Evolutionary conservation across 2,888 invertebrate species (phyloP).

Genomic region (Hirtodrosophila alboralis): DNA sequence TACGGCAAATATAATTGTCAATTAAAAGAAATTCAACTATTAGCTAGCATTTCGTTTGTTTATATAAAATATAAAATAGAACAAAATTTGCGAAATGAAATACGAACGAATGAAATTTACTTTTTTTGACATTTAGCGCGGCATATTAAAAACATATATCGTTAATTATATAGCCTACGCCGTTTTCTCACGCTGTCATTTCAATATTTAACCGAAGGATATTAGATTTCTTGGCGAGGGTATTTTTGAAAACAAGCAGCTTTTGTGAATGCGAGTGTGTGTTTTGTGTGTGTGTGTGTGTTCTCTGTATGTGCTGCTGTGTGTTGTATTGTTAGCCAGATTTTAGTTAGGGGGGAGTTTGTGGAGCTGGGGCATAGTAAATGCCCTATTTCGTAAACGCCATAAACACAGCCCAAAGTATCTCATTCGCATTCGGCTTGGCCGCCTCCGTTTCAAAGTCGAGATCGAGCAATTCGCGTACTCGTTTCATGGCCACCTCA

Average conservation of each 20-base stretch:
- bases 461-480: conserved; percentile 96
- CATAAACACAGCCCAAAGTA: conserved; percentile 99
- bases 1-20: conserved; percentile 47
- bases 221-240: conserved; percentile 10
- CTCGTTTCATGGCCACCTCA: conserved; percentile 98
- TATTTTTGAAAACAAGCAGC: conserved; percentile 48
- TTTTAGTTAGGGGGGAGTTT: conserved; percentile 14
- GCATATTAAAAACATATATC: conserved; percentile 17
- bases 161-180: conserved; percentile 19
- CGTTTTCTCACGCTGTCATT: conserved; percentile 16
- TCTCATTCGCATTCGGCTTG: conserved; percentile 95
- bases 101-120: conserved; percentile 33
- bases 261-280: conserved; percentile 25
- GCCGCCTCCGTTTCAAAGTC: conserved; percentile 98
- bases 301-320: conserved; percentile 25
- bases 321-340: conserved; percentile 16
- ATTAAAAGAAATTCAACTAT: conserved; percentile 54
- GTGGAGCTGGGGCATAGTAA: conserved; percentile 18
- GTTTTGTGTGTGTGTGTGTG: conserved; percentile 17
- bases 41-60: conserved; percentile 56
- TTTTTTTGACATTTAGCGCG: conserved; percentile 13
- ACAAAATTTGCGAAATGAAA: conserved; percentile 41
- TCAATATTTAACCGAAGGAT: conserved; percentile 42
- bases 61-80: too few species aligned
- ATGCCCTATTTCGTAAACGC: conserved; percentile 95